phyloP scores from a whole-genome alignment of 2,113 vertebrate species.

The Neotoma lepida region DNA sequence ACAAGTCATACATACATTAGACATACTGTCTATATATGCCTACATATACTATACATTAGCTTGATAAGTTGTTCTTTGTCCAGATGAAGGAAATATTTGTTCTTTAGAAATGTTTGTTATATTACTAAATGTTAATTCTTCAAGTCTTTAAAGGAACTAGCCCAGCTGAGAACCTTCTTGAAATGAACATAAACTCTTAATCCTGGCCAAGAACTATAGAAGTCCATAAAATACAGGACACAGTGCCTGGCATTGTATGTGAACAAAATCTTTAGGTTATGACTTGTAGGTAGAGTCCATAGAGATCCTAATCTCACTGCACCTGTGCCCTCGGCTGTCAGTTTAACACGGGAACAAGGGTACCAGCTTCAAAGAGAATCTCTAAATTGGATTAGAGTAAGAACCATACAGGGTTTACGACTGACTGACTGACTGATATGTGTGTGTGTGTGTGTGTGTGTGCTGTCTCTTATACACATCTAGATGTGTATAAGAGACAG shows the following conservation, averaged over 20 bases:
- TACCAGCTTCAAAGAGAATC: not conserved
- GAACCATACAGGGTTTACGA: not conserved
- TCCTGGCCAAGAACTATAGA: not conserved
- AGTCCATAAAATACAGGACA: not conserved
- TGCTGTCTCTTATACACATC: too few relatives aligned
- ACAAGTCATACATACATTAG: not conserved
- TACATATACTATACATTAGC: not conserved
- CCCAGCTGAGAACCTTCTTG: not conserved
- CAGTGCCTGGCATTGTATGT: not conserved
- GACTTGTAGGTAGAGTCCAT: not conserved
- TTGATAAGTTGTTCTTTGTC: not conserved
- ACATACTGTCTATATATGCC: not conserved
- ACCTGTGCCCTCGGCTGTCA: not conserved
- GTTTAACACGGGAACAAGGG: not conserved
- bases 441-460: not conserved
- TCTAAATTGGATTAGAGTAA: not conserved
- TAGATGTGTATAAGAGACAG: too few relatives aligned
- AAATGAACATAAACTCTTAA: slow-evolving; percentile 20
- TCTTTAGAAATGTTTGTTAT: not conserved
- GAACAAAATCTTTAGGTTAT: not conserved
- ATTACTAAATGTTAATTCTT: not conserved
- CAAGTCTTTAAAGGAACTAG: not conserved
- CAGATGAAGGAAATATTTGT: not conserved
- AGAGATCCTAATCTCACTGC: not conserved
- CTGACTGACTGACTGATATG: not conserved